Base-by-base conservation (phyloP, 2,797 vertebrate species). In the Apogon talboti region DNA sequence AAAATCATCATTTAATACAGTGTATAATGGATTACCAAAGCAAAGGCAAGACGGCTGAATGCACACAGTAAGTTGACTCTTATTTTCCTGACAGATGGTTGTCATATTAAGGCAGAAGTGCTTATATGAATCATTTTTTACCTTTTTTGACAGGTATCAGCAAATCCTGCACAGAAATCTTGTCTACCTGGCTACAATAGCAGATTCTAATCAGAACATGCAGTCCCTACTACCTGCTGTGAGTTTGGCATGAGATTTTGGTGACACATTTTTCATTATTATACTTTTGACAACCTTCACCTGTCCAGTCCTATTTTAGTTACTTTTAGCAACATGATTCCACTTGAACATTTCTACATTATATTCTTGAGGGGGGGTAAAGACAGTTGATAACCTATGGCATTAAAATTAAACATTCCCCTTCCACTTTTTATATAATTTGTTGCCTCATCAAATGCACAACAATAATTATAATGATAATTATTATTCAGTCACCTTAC, bases 11-110 rank as follows among this genome's bases (percentile, higher is more conserved):
- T 82, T 92, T 99, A 91, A 98, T 99, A 89, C 98, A 99, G 79
- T 99, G 97, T 91, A 99, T 99, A 92, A 98, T 99, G 97, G 98
- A 99, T 88, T 99, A 97, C 87, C 98, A 99, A 92, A 99, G 97
- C 92, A 99, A 99, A 95, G 98, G 98, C 65, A 99, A 99, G 92
- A 96, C 96, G 0, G 96, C 96, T 53, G 98, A 99, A 87, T 99
- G 98, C 92, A 99, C 98, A 91, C 98, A 99, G 98, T 99, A 95
- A 97, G 98, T 91, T 14, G 40, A 19, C 2, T 1, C 2, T 1
- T 0, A 0, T 38, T 3, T 13, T 42, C 4, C 0, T 7, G 43
- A 0, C 7, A 30, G 96, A 98, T 12, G 43, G 1, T 3, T 37
- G 59, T 21, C 7, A 52, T 11, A 1, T 11, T 40, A 5, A 35